Evolutionary conservation across 2,888 invertebrate species (phyloP), one percentile per base, ranked within the genome.

Genomic region (Bellardia pandia): DNA sequence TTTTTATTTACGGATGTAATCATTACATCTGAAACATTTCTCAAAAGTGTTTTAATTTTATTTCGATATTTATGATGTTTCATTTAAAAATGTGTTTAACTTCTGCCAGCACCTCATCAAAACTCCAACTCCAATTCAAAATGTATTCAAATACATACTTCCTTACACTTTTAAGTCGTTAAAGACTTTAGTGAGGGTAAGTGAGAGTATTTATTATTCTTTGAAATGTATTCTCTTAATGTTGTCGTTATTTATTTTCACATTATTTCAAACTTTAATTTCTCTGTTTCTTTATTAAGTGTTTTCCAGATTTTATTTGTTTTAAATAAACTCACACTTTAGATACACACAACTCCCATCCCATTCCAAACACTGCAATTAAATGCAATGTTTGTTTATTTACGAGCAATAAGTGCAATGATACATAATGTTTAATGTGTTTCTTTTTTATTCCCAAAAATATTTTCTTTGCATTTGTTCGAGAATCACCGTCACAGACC

Each of bases 381-480:
- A 4, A 33, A 3, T 45, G 11, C 13, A 69, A 51, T 79, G 42
- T 71, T 60, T 71, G 23, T 40, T 3, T 62, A 37, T 79, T 79
- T 62, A 62, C 51, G 51, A 62, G 51, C 51, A 37, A 51, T 23
- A 51, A 40, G 76, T 53, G 30, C 30, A 68, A 72, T 77, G 80
- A 79, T 66, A 81, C 77, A 81, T 72, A 51, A 74, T 68, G 74
- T 76, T 86, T 74, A 80, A 76, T 80, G 76, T 69, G 23, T 75
- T 48, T 23, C 23, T 51, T 37, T 68, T 3, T 56, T 16, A 14
- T 45, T 16, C 58, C 3, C 30, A 9, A 37, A 78, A 71, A 78
- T 72, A 72, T 71, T 72, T 58, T 56, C 33, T 51, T 68, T 58
- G 6, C 3, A 30, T 58, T 37, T 56, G 23, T 23, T 9, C 16